phyloP scores from a whole-genome alignment of 1,140 invertebrate genomes.

The Drosophila ambigua region DNA sequence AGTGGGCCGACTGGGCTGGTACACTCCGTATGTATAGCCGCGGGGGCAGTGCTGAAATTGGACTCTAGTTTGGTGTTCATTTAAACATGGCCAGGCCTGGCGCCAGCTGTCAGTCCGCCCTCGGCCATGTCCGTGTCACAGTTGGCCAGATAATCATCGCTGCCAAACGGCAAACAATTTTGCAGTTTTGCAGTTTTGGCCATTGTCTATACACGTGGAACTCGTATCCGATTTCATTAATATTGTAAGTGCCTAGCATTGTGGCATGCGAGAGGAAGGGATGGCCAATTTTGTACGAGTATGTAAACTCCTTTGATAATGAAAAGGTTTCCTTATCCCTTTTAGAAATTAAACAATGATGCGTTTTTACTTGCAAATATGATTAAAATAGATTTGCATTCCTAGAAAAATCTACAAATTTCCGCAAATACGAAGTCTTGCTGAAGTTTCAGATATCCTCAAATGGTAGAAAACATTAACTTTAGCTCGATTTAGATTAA shows the following conservation, averaged over 20 bases:
- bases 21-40: too few relatives aligned
- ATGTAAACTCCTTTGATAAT: too few relatives aligned
- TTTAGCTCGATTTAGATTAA: too few relatives aligned
- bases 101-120: constrained; percentile 28
- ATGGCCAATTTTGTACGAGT: too few relatives aligned
- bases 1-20: background rate
- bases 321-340: too few relatives aligned
- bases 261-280: background rate
- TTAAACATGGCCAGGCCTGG: constrained; percentile 21
- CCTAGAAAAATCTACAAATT: too few relatives aligned
- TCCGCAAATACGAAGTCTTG: too few relatives aligned
- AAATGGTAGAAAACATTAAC: too few relatives aligned
- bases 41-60: background rate
- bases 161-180: constrained; percentile 21
- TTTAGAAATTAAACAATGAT: too few relatives aligned
- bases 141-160: constrained; percentile 26
- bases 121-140: constrained; percentile 32
- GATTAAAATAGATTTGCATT: too few relatives aligned
- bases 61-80: constrained; percentile 21
- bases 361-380: too few relatives aligned
- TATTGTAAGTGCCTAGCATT: background rate
- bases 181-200: constrained; percentile 20
- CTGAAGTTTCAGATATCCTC: too few relatives aligned
- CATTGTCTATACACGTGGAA: constrained; percentile 10
- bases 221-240: constrained; percentile 1